Evolutionary conservation across 2,888 invertebrate genomes (phyloP), one percentile per base, ranked within the genome.

Genomic region (Seira sanloemensis): DNA sequence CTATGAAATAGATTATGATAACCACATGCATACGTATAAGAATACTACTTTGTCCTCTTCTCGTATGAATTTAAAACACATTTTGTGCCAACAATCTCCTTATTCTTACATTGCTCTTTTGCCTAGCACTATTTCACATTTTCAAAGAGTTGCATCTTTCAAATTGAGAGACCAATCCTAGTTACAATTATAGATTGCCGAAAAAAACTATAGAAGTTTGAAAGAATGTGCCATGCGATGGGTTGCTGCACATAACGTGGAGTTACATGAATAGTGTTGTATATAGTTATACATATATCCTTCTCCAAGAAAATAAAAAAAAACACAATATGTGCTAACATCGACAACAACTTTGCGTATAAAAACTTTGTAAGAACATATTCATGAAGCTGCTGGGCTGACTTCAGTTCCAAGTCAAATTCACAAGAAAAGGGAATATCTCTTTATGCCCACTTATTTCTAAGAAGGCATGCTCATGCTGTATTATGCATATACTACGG

Each of bases 71-170:
- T 24, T 54, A 62, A 62, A 62, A 62, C 62, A 62, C 21, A 1
- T 78, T 78, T 62, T 78, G 84, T 84, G 84, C 84, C 84, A 84
- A 84, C 78, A 78, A 84, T 84, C 78, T 84, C 65, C 68, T 68
- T 81, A 46, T 76, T 58, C 69, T 78, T 78, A 58, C 58, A 58
- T 16, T 7, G 2, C 50, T 50, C 5, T 18, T 62, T 62, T 62
- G 21, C 74, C 68, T 68, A 75, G 68, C 78, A 23, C 21, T 23
- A 84, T 83, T 83, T 83, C 72, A 77, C 81, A n/a, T 81, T 82
- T 81, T 82, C 58, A 77, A n/a, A 83, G 83, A 83, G 84, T 78
- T 78, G 78, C 78, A 84, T 84, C 84, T 84, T 78, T 74, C 69
- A 83, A 73, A 74, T 73, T 73, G 26, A 67, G 68, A 68, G 74